Percentiles rank a stretch among this genome's conserved stretches.
phyloP scores from a whole-genome alignment of 2,888 invertebrate genomes.

The Microplitis deprimator region DNA sequence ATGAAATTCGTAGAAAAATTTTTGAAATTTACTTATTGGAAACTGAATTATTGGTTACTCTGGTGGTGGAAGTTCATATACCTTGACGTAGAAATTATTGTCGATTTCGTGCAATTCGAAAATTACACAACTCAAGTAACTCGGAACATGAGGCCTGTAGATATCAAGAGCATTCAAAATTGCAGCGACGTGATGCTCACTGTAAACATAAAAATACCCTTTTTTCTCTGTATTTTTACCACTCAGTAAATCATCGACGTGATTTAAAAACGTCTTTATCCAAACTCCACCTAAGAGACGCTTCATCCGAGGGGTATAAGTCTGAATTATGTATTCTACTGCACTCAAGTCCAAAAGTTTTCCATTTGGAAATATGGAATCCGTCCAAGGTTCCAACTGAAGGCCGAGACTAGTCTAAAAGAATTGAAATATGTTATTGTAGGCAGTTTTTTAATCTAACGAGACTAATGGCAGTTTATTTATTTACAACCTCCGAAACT shows the following conservation, averaged over 20 bases:
- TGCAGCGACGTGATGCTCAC: slow-evolving; percentile 70
- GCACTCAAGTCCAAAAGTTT: slow-evolving; percentile 28
- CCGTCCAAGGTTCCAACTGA: slow-evolving; percentile 29
- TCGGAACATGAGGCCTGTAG: slow-evolving; percentile 74
- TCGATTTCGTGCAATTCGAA: slow-evolving; percentile 72
- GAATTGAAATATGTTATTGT: background rate
- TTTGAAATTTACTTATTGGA: too few relatives aligned
- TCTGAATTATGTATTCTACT: slow-evolving; percentile 28
- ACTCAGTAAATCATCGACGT: background rate
- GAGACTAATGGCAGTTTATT: background rate
- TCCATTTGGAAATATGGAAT: slow-evolving; percentile 29
- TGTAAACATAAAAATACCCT: slow-evolving; percentile 53
- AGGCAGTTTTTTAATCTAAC: background rate
- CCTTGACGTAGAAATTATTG: slow-evolving; percentile 68
- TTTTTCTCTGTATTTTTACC: slow-evolving; percentile 72
- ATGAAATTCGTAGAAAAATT: too few relatives aligned
- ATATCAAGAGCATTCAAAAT: slow-evolving; percentile 74
- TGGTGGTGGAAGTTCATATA: background rate
- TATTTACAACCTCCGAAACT: slow-evolving; percentile 16
- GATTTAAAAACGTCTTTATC: slow-evolving; percentile 33
- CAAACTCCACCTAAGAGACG: slow-evolving; percentile 30
- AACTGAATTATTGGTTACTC: too few relatives aligned
- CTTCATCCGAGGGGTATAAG: slow-evolving; percentile 27
- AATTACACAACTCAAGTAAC: slow-evolving; percentile 74
- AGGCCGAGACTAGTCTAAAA: slow-evolving; percentile 16